Base-by-base conservation (phyloP, 2,888 invertebrate species). In the Leucophenga maculata region DNA sequence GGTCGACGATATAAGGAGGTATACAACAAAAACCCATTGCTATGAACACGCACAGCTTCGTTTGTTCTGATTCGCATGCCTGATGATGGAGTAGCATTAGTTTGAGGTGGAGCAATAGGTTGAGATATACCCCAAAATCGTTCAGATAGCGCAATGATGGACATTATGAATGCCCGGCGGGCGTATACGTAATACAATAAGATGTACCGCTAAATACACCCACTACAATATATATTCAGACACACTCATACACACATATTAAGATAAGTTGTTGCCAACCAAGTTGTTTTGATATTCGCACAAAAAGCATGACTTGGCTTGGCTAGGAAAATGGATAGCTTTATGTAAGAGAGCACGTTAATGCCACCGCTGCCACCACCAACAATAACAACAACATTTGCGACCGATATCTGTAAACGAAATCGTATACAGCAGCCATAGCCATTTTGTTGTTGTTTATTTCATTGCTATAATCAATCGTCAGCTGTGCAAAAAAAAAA, bases 361-460 rank as follows among this genome's bases (percentile, higher is more conserved):
- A 11, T 39, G 11, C 1, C 11, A 39, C 11, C 3, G 39, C 3
- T 9, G 11, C 39, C 39, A 11, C 39, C 39, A 8, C 55, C 55
- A 22, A 22, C 55, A 22, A 55, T 22, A 22, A 20, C 11, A 20
- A 14, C 59, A 31, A n/a, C 50, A 1, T 18, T 31, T 44, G 18
- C 59, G 57, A 57, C 65, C 32, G 69, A 69, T 59, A 69, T 69
- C 50, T 18, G 26, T 48, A 65, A 57, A 65, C 52, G n/a, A 54
- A 26, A 44, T 44, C 31, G 46, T 59, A 32, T 20, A 65, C 57
- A 69, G 62, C 66, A 69, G 69, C 59, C 59, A 69, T n/a, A n/a
- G n/a, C n/a, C n/a, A n/a, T 65, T 46, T 67, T 44, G n/a, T 62
- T 64, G 50, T 16, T 32, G 20, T 26, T 67, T 6, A 8, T 11